Percentiles rank a stretch among this genome's conserved stretches.
Evolutionary conservation across 2,113 vertebrate species (phyloP).

Genomic region (Tenebrosternarchus preto): DNA sequence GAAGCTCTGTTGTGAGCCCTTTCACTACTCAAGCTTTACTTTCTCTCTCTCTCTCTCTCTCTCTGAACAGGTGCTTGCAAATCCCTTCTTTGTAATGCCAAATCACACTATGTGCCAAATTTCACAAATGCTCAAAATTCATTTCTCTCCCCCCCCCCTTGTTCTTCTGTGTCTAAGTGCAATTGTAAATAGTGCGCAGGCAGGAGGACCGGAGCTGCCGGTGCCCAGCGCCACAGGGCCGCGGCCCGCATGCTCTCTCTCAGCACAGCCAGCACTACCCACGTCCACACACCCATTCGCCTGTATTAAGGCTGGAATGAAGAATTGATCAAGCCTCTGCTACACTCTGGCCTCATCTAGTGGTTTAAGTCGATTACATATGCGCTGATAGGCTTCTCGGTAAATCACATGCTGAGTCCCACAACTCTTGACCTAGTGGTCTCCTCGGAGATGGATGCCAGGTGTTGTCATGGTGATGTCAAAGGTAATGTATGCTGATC

Average conservation of each 20-base stretch:
- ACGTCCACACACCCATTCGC: background rate
- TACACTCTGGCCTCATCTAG: background rate
- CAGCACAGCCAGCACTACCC: background rate
- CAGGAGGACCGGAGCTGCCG: too few species aligned
- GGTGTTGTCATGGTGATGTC: constrained; percentile 21
- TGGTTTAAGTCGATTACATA: constrained; percentile 6
- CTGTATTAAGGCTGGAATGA: background rate
- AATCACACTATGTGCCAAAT: constrained; percentile 27
- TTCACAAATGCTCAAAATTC: constrained; percentile 25
- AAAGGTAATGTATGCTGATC: constrained; percentile 30
- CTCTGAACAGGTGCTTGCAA: constrained; percentile 51
- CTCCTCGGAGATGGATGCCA: background rate
- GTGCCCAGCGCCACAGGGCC: too few species aligned
- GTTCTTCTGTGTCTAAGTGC: background rate
- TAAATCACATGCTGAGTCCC: constrained; percentile 12
- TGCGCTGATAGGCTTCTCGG: background rate
- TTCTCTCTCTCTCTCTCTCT: constrained; percentile 24
- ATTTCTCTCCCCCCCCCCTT: constrained; percentile 5
- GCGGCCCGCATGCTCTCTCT: too few species aligned
- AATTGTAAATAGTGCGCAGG: too few species aligned
- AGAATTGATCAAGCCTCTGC: background rate
- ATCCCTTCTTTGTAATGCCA: constrained; percentile 39
- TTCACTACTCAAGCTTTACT: constrained; percentile 45
- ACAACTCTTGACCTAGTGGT: constrained; percentile 24
- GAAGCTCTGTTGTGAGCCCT: constrained; percentile 69